Percentiles rank a stretch among this genome's conserved stretches.
Evolutionary conservation across 1,140 invertebrate species (phyloP).

Genomic region (Mizuhopecten yessoensis): DNA sequence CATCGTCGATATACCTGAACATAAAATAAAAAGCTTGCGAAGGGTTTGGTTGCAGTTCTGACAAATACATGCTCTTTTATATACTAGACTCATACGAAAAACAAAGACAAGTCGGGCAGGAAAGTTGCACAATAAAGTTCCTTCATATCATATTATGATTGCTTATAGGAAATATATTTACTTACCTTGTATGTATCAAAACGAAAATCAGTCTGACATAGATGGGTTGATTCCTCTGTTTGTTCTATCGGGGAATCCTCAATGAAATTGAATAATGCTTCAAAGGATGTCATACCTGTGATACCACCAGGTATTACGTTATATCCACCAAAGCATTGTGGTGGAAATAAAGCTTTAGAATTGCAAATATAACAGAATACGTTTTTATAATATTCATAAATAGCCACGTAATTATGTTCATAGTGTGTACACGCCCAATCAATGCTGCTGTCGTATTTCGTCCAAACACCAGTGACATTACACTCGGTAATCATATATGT

Average conservation of each 20-base stretch:
- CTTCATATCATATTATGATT: no score
- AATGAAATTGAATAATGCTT: not conserved
- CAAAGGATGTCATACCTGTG: not conserved
- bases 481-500: not conserved
- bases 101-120: no score
- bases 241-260: not conserved
- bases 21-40: no score
- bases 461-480: not conserved
- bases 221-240: not conserved
- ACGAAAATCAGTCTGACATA: not conserved
- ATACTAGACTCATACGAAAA: no score
- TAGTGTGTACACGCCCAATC: not conserved
- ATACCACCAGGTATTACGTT: not conserved
- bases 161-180: no score
- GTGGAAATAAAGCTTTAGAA: not conserved
- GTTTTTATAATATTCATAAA: not conserved
- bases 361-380: conserved; percentile 9
- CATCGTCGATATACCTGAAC: no score
- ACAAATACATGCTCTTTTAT: no score
- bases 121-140: no score
- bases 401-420: not conserved
- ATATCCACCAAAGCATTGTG: not conserved
- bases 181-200: conserved; percentile 11
- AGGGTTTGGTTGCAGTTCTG: no score
- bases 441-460: not conserved